Base-by-base conservation (phyloP, 2,888 invertebrate species). In the Mesoligia furuncula region DNA sequence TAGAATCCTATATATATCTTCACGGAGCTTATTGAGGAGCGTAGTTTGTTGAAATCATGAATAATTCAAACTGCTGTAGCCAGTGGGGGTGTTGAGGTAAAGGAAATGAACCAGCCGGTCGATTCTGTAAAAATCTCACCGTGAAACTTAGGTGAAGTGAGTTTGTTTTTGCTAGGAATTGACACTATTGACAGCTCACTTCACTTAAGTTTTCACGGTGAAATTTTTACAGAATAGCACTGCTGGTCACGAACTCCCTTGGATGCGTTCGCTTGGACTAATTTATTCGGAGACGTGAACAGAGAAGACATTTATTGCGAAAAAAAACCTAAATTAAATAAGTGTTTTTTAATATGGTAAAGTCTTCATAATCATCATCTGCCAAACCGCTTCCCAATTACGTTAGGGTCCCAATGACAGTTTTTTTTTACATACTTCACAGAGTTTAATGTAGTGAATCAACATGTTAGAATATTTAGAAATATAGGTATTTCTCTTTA, bases 1-100 rank as follows among this genome's bases (percentile, higher is more conserved):
- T 51, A 51, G 17, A 42, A 31, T 77, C 5, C 8, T 24, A 17
- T 27, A 42, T 24, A n/a, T 74, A 45, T 51, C 73, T 73, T 15
- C 17, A 54, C 27, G 6, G 20, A 9, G 13, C 8, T 36, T 71
- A 3, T 27, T n/a, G n/a, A n/a, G n/a, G n/a, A n/a, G n/a, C n/a
- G 20, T 36, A 65, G 5, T 54, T 42, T 42, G 45, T 36, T 27
- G 45, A 20, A 9, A 11, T 61, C 42, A 81, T 81, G 81, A 77
- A 77, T 77, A 42, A 77, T 81, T 73, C 48, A 73, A 42, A 1
- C 13, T n/a, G 17, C 20, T 48, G 3, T 45, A 20, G 9, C 9
- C 27, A 27, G 17, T 17, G 5, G 8, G 42, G 11, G 73, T 74
- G 13, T 20, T 17, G 6, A 42, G 17, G 9, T 20, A 5, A 24